These are phyloP conservation scores for Phoxinus dragarum DNA, from an alignment of 2,797 vertebrate genomes.

Conservation along the genomic window DNA sequence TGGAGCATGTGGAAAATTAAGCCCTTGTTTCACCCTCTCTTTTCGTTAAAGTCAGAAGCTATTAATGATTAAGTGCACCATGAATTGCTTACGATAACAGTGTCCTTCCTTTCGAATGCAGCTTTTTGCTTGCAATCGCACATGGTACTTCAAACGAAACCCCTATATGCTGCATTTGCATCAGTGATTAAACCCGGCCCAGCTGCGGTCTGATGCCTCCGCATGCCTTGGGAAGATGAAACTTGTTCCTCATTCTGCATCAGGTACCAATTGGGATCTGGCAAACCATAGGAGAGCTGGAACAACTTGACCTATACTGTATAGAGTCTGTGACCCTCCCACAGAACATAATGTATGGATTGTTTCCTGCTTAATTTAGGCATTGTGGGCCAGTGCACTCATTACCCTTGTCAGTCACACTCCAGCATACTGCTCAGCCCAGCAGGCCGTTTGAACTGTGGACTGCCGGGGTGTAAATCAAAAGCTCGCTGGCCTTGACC, in stretches of 20 bases:
- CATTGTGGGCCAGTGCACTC: slow-evolving; percentile 32
- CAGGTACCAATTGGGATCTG: slow-evolving; percentile 45
- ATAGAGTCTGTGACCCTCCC: slow-evolving; percentile 42
- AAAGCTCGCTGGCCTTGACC: slow-evolving; percentile 69
- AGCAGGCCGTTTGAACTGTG: slow-evolving; percentile 68
- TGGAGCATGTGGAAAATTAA: slow-evolving; percentile 47
- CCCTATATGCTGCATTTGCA: slow-evolving; percentile 38
- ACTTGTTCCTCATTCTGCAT: slow-evolving; percentile 68
- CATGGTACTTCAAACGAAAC: slow-evolving; percentile 39
- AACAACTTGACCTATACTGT: slow-evolving; percentile 48
- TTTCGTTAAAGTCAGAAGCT: slow-evolving; percentile 32
- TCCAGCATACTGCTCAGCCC: slow-evolving; percentile 15
- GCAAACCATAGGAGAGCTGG: slow-evolving; percentile 33
- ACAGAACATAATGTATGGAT: slow-evolving; percentile 41
- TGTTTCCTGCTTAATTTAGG: slow-evolving; percentile 51
- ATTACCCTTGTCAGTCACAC: slow-evolving; percentile 49
- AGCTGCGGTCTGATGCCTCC: slow-evolving; percentile 53
- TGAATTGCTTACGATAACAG: slow-evolving; percentile 38
- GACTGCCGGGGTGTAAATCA: slow-evolving; percentile 69
- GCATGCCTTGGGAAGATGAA: slow-evolving; percentile 63
- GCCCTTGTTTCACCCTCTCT: slow-evolving; percentile 38
- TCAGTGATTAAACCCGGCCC: slow-evolving; percentile 45
- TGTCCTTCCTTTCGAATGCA: slow-evolving; percentile 19
- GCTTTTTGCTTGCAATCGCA: slow-evolving; percentile 34
- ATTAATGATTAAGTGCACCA: slow-evolving; percentile 32